Evolutionary conservation across 2,113 vertebrate species (phyloP).

Genomic region (Struthidea cinerea): DNA sequence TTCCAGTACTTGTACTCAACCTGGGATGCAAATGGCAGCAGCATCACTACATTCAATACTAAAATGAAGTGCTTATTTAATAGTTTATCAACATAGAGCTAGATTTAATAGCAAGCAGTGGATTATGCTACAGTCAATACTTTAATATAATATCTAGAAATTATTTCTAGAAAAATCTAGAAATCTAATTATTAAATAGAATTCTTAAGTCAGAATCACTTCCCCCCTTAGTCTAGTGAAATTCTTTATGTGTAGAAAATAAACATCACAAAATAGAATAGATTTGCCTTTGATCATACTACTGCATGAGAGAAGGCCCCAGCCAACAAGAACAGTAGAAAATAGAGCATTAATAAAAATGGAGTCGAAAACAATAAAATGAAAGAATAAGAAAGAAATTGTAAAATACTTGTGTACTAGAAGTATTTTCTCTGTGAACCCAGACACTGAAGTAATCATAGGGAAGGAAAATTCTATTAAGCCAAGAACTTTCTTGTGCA

Average conservation of each 20-base stretch:
- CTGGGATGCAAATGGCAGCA: neutral
- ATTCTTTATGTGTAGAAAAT: neutral
- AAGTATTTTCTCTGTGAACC: neutral
- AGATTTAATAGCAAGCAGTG: neutral
- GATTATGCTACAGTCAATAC: neutral
- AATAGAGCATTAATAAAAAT: neutral
- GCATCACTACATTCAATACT: neutral
- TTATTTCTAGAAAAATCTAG: too few species aligned
- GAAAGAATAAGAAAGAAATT: neutral
- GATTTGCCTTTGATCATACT: neutral
- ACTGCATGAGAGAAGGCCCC: neutral
- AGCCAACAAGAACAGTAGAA: neutral
- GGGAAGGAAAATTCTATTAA: neutral
- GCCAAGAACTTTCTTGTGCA: neutral
- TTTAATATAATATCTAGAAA: neutral
- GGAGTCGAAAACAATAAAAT: neutral
- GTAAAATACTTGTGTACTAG: neutral
- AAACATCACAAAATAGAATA: neutral
- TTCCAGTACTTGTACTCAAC: neutral
- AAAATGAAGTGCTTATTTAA: neutral
- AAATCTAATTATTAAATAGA: neutral
- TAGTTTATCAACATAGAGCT: neutral
- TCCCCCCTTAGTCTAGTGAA: neutral
- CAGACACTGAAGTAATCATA: constrained; percentile 12
- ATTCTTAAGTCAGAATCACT: neutral